Base-by-base conservation (phyloP, 2,797 vertebrate genomes). In the Gambusia yucatana region DNA sequence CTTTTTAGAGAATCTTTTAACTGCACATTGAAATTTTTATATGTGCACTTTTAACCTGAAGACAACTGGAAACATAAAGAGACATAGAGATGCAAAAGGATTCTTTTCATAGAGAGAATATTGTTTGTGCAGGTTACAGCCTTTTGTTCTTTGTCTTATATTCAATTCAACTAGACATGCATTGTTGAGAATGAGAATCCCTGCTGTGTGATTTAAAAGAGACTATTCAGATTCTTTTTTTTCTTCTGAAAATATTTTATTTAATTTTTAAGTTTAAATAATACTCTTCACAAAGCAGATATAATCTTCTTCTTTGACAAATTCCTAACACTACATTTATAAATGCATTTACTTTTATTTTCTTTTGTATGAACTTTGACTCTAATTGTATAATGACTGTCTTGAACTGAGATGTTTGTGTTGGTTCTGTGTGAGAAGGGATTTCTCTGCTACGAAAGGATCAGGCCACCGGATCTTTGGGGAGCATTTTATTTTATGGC, bases 401-500 rank as follows among this genome's bases (percentile, higher is more conserved):
- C 73, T 20, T 77, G 20, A n/a, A 73, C 67, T 74, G 7, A 80
- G 71, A 72, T 74, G 50, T 17, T 33, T 30, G 43, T 81, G 83
- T 44, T 75, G 22, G 48, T 72, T 50, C 41, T 9, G 9, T 59
- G 11, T 55, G 47, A 76, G 55, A 82, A 82, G 80, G 44, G 20
- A 82, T 91, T 84, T 81, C 55, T 83, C 77, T 81, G 77, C 87
- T 86, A 83, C 67, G 6, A 82, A 80, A 72, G 6, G 25, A 83
- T 36, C n/a, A 20, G 70, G 77, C 73, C 55, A 70, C 85, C 82
- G 84, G 25, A 77, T 84, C 79, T 81, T 76, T 75, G 48, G 90
- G 83, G 80, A 85, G 84, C 22, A 70, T 48, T 84, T 89, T 90
- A 85, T 86, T 89, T 90, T 90, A 44, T 70, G 25, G 41, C 22